A percentile compares a stretch with the other conserved stretches of the same genome.
Conservation (phyloP, 2,113 vertebrate genomes). For the Cyrtonyx montezumae region DNA sequence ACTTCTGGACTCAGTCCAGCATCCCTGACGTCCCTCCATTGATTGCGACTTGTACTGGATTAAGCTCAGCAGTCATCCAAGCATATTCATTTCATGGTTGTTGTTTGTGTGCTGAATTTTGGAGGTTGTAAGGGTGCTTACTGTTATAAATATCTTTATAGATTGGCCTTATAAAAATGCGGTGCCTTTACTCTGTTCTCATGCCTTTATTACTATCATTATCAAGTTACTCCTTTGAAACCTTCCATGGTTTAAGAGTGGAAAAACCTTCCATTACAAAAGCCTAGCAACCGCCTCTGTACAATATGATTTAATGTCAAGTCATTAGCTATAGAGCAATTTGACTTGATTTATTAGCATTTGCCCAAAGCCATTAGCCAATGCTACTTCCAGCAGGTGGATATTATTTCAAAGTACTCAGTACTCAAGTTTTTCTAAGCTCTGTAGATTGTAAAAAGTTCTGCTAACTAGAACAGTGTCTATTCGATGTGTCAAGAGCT, state of each 20-base stretch:
- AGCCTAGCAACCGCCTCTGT: not conserved
- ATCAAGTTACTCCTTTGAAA: not conserved
- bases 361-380: not conserved
- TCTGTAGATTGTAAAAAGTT: not conserved
- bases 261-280: not conserved
- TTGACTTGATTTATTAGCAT: not conserved
- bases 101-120: slow-evolving; percentile 32
- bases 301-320: not conserved
- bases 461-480: not conserved
- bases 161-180: slow-evolving; percentile 15
- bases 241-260: not conserved
- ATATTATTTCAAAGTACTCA: not conserved
- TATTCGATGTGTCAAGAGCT: not conserved
- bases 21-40: not conserved
- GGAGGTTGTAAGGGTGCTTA: not conserved
- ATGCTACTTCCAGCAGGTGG: not conserved
- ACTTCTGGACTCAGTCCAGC: not conserved
- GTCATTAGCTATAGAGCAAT: not conserved
- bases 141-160: slow-evolving; percentile 41
- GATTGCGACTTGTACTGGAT: slow-evolving; percentile 26
- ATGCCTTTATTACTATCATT: slow-evolving; percentile 6
- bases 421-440: not conserved
- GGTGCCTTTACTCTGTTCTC: not conserved
- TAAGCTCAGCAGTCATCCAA: slow-evolving; percentile 12
- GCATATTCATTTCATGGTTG: slow-evolving; percentile 37